phyloP scores from a whole-genome alignment of 1,140 invertebrate species.

The Frieseomelitta varia region DNA sequence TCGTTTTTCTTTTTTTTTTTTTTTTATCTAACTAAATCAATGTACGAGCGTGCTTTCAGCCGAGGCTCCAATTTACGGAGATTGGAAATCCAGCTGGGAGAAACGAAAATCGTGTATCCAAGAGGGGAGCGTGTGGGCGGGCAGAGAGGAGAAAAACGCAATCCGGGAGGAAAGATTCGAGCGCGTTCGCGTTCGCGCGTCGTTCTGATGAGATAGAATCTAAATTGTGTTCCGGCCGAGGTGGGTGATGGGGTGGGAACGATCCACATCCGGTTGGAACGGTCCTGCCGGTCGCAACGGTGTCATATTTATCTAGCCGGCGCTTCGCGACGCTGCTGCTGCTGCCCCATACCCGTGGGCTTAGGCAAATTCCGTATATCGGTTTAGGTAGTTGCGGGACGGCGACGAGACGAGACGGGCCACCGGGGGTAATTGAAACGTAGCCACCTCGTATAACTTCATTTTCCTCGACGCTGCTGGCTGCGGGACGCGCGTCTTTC shows the following conservation, averaged over 20 bases:
- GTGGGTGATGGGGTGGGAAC: neutral
- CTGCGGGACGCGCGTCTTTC: neutral
- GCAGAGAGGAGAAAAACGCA: constrained; percentile 9
- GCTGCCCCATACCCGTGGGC: constrained; percentile 34
- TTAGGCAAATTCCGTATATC: constrained; percentile 62
- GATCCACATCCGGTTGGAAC: neutral
- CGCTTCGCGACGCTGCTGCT: constrained; percentile 16
- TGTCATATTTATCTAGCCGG: constrained; percentile 64
- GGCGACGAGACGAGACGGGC: constrained; percentile 7
- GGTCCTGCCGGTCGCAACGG: constrained; percentile 19
- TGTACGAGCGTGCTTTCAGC: neutral
- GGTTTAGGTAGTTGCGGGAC: constrained; percentile 43
- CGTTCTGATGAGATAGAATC: constrained; percentile 52
- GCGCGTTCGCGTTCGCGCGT: constrained; percentile 5
- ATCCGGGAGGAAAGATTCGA: constrained; percentile 40
- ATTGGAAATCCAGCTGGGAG: constrained; percentile 52
- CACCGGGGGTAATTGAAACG: constrained; percentile 55
- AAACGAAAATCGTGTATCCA: constrained; percentile 42
- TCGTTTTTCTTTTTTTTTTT: neutral
- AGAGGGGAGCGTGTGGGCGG: neutral
- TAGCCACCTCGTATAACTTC: constrained; percentile 15
- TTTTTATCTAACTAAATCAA: neutral
- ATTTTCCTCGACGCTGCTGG: constrained; percentile 26
- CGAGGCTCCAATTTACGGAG: constrained; percentile 58
- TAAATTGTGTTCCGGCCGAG: constrained; percentile 57